These are phyloP conservation scores for Leptothorax acervorum DNA, from an alignment of 2,888 invertebrate genomes.

Conservation along the genomic window DNA sequence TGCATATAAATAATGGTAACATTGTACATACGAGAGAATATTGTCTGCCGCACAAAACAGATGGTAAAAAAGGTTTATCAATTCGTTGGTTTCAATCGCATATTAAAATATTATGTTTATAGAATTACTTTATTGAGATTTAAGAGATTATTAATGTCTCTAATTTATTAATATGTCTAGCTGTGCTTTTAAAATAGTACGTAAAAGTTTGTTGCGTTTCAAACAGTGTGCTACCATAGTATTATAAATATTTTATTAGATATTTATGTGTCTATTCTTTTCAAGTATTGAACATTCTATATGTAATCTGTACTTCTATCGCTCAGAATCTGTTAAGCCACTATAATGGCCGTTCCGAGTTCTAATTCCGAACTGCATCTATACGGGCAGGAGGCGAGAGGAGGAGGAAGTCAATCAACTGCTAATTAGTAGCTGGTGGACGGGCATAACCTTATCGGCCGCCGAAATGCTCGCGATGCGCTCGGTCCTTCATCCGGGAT, in stretches of 20 bases:
- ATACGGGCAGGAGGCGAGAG: constrained; percentile 44
- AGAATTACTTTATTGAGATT: background rate
- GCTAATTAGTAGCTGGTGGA: constrained; percentile 76
- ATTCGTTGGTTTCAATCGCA: background rate
- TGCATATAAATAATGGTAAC: constrained; percentile 47
- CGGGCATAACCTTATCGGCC: constrained; percentile 72
- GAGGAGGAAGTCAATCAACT: constrained; percentile 73
- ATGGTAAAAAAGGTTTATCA: background rate
- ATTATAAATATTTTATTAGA: background rate
- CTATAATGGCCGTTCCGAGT: constrained; percentile 62
- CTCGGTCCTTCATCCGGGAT: constrained; percentile 65
- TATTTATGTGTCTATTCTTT: background rate
- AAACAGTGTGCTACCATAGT: background rate
- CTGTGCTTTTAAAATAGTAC: background rate
- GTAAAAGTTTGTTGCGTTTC: background rate
- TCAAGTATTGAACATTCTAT: background rate
- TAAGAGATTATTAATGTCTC: background rate
- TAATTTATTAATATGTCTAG: background rate
- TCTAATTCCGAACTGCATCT: constrained; percentile 56
- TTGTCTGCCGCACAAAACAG: constrained; percentile 12
- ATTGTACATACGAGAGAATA: constrained; percentile 29
- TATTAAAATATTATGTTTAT: constrained; percentile 1
- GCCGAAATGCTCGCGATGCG: constrained; percentile 67
- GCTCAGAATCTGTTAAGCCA: constrained; percentile 18
- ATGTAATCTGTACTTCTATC: background rate